Percentiles rank a stretch among this genome's conserved stretches.
Conservation (phyloP, 2,888 invertebrate genomes). For the Plebejus anna region DNA sequence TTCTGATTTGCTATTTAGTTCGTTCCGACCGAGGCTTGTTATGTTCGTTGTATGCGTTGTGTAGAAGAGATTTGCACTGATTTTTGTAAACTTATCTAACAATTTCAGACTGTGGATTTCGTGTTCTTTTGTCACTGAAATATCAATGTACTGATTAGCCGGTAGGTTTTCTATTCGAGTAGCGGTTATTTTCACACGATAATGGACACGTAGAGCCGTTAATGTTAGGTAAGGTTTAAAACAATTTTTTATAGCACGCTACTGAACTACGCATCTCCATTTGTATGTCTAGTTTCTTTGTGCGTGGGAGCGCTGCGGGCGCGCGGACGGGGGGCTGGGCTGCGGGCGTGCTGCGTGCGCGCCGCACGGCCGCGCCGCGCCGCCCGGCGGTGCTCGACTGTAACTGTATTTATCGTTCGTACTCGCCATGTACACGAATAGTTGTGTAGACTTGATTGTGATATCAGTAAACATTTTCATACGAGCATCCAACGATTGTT, state of each 20-base stretch:
- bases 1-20: slow-evolving; percentile 43
- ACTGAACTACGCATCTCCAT: slow-evolving; percentile 55
- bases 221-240: slow-evolving; percentile 47
- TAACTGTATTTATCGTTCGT: slow-evolving; percentile 60
- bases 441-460: slow-evolving; percentile 79
- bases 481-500: slow-evolving; percentile 70
- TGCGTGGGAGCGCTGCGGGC: background rate
- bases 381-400: slow-evolving; percentile 41
- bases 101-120: slow-evolving; percentile 31
- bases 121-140: slow-evolving; percentile 31
- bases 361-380: background rate
- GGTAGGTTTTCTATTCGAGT: slow-evolving; percentile 54
- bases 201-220: slow-evolving; percentile 46
- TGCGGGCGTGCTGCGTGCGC: background rate
- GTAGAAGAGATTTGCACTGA: slow-evolving; percentile 27
- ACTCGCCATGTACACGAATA: slow-evolving; percentile 67
- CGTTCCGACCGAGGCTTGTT: slow-evolving; percentile 26
- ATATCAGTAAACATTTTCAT: slow-evolving; percentile 81
- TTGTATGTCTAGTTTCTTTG: slow-evolving; percentile 39
- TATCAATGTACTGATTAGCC: slow-evolving; percentile 49
- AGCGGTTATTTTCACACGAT: slow-evolving; percentile 46
- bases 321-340: background rate
- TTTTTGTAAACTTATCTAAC: slow-evolving; percentile 32
- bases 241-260: slow-evolving; percentile 61
- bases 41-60: slow-evolving; percentile 25